phyloP scores from a whole-genome alignment of 2,797 vertebrate genomes.

The Oreonectes daqikongensis region DNA sequence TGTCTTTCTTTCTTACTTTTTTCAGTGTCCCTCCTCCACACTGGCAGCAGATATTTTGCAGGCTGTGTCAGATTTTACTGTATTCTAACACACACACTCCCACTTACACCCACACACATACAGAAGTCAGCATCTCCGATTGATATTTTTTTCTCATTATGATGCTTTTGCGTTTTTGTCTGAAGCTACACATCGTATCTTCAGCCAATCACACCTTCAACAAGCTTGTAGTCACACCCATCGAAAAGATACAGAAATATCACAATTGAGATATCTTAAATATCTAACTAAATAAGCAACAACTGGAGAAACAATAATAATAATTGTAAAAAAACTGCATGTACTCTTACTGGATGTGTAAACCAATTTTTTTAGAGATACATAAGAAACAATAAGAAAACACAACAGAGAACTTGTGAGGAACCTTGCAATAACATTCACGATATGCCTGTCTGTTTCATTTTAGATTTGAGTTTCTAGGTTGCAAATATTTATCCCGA shows the following conservation, averaged over 20 bases:
- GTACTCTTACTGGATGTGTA: too few relatives aligned
- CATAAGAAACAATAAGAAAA: too few relatives aligned
- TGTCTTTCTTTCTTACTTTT: neutral
- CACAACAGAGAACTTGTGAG: too few relatives aligned
- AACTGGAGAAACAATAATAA: too few relatives aligned
- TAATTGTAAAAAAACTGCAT: too few relatives aligned
- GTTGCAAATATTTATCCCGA: too few relatives aligned
- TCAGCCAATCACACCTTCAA: slow-evolving; percentile 4
- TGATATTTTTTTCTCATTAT: slow-evolving; percentile 19
- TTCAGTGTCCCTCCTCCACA: slow-evolving; percentile 13
- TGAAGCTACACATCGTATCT: neutral
- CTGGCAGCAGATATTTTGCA: slow-evolving; percentile 27
- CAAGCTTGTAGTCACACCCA: slow-evolving; percentile 26
- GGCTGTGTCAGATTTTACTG: neutral
- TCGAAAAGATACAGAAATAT: neutral
- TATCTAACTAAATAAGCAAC: too few relatives aligned
- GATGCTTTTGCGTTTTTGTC: neutral
- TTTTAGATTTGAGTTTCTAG: too few relatives aligned
- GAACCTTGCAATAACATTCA: too few relatives aligned
- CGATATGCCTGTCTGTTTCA: too few relatives aligned
- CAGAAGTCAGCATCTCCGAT: slow-evolving; percentile 13
- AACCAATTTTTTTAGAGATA: too few relatives aligned
- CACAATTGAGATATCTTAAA: too few relatives aligned
- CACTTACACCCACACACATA: slow-evolving; percentile 34
- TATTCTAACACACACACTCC: slow-evolving; percentile 28